Evolutionary conservation across 2,888 invertebrate genomes (phyloP), one percentile per base, ranked within the genome.

Genomic region (Nomada flava): DNA sequence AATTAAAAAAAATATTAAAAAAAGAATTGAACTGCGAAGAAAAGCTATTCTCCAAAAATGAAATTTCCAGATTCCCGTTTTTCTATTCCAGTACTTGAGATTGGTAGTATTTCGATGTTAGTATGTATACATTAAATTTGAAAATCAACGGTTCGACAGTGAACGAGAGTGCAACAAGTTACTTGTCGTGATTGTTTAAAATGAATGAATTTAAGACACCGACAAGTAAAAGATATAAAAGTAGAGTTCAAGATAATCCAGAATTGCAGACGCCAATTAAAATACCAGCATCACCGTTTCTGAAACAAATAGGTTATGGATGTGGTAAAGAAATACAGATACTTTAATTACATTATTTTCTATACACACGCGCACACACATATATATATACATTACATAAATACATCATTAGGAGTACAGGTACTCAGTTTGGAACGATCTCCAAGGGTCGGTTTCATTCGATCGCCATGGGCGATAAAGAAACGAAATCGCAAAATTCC

Each of bases 401-500:
- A 55, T 53, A 20, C 11, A 20, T 47, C 50, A n/a, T 36, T 29
- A 97, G 97, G 98, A 73, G 96, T 98, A 18, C 96, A 95, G 85
- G 97, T 98, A 0, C 97, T 97, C 94, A 96, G 96, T 86, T 92
- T 98, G 82, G 95, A 97, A 75, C 95, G 98, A 83, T 97, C 97
- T 0, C 97, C 97, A 0, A 94, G 95, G 86, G 95, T 95, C 1
- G 96, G 96, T 10, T 95, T 95, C 87, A 93, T 95, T 0, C 95
- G 96, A n/a, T 98, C 98, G 0, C 98, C 98, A 0, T 98, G 98
- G 98, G 98, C 98, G 0, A 94, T 98, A 0, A 98, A 98, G 91
- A 96, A 97, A 93, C 92, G 97, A 1, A 95, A 95, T 86, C 95
- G 94, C 23, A 95, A 94, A 86, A 82, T 89, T 9, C 84, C 84